Evolutionary conservation across 2,113 vertebrate species (phyloP).

Genomic region (Xenus cinereus): DNA sequence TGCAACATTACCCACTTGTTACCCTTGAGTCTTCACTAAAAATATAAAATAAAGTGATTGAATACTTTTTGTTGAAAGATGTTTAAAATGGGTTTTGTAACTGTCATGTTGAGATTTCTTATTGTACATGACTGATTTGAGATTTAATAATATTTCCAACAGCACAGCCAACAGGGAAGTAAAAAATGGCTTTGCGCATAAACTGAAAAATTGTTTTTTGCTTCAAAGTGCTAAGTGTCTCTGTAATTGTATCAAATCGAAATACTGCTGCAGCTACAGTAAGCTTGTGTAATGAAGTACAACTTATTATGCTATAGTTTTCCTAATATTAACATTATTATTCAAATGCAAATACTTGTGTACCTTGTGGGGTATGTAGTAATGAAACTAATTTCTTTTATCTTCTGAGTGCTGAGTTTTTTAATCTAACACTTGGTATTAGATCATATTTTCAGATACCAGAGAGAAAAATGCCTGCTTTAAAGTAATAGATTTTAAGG

Average conservation of each 20-base stretch:
- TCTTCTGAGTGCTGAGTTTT: background rate
- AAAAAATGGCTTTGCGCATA: background rate
- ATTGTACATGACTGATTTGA: background rate
- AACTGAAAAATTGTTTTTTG: background rate
- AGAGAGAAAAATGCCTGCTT: background rate
- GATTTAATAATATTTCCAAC: background rate
- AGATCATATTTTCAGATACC: background rate
- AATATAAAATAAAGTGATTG: background rate
- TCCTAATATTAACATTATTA: conserved; percentile 19
- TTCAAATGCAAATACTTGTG: background rate
- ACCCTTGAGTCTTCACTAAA: background rate
- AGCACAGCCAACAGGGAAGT: background rate
- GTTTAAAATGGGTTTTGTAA: background rate
- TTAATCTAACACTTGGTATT: background rate
- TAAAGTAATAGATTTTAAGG: background rate
- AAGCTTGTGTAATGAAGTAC: background rate
- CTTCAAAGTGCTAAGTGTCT: background rate
- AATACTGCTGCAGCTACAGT: background rate
- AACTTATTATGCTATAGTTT: background rate
- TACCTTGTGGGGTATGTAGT: background rate
- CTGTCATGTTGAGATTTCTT: background rate
- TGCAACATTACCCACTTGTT: background rate
- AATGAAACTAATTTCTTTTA: background rate
- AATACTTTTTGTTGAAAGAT: background rate
- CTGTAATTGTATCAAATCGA: background rate